phyloP scores from a whole-genome alignment of 1,140 invertebrate genomes.

The Drosophila sproati region DNA sequence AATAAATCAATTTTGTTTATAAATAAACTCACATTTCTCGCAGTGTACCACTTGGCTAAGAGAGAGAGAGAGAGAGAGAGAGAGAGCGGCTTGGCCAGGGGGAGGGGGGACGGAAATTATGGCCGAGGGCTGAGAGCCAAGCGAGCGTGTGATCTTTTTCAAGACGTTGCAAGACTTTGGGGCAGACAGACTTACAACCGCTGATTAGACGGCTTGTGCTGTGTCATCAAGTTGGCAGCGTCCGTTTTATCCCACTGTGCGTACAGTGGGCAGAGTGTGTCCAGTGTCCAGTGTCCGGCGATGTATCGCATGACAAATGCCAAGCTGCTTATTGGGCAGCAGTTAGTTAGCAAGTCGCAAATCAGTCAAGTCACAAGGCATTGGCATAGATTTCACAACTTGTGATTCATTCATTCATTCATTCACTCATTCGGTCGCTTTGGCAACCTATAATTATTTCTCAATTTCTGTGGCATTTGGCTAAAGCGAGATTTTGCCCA shows the following conservation, averaged over 20 bases:
- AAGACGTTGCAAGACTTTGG: background rate
- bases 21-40: background rate
- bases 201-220: conserved; percentile 59
- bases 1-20: no score
- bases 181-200: background rate
- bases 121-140: conserved; percentile 23
- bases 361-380: background rate
- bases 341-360: conserved; percentile 11
- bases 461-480: conserved; percentile 2
- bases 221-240: conserved; percentile 75
- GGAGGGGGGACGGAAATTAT: background rate
- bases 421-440: conserved; percentile 25
- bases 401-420: conserved; percentile 14
- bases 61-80: background rate
- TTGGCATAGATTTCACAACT: conserved; percentile 33
- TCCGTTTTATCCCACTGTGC: conserved; percentile 55
- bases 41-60: background rate
- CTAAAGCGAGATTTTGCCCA: background rate
- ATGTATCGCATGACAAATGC: conserved; percentile 33
- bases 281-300: conserved; percentile 35
- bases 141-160: conserved; percentile 46
- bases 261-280: conserved; percentile 42
- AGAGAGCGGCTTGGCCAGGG: background rate
- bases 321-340: conserved; percentile 14
- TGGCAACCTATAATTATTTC: conserved; percentile 19